A percentile compares a stretch with the other conserved stretches of the same genome.
Conservation (phyloP, 92 coral and sea anemone species). For the Virgularia gustaviana region DNA sequence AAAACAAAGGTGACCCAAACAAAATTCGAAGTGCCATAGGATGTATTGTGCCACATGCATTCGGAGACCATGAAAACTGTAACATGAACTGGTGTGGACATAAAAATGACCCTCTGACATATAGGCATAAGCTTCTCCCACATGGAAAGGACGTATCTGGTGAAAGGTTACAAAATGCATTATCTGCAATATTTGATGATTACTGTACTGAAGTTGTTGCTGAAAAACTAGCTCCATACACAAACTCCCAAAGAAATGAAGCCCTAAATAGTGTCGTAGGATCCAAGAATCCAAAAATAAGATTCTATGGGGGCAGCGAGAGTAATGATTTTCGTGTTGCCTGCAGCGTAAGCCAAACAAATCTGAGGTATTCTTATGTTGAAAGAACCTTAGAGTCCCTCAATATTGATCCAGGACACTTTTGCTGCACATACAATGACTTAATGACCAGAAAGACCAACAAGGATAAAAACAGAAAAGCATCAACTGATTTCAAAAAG, state of each 20-base stretch:
- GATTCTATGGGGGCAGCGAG: too few species aligned
- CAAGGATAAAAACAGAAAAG: constrained; percentile 31
- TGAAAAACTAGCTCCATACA: constrained; percentile 23
- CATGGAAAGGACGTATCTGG: constrained; percentile 48
- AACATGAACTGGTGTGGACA: constrained; percentile 41
- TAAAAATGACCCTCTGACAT: constrained; percentile 29
- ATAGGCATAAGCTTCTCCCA: constrained; percentile 38
- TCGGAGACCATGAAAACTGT: constrained; percentile 50
- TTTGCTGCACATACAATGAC: constrained; percentile 29
- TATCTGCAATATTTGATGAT: constrained; percentile 16
- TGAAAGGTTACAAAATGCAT: constrained; percentile 13
- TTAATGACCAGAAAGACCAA: constrained; percentile 4
- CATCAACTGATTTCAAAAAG: constrained; percentile 36
- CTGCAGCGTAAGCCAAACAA: constrained; percentile 44
- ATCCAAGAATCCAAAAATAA: too few species aligned
- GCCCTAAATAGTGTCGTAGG: constrained; percentile 44
- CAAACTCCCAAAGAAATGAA: constrained; percentile 39
- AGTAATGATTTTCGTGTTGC: constrained; percentile 54
- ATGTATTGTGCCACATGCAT: constrained; percentile 50
- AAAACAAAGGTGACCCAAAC: constrained; percentile 45
- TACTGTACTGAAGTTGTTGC: constrained; percentile 15
- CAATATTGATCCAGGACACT: constrained; percentile 32
- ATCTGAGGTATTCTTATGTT: constrained; percentile 46
- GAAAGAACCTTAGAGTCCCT: constrained; percentile 38
- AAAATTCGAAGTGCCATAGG: constrained; percentile 24